Evolutionary conservation across 2,888 invertebrate genomes (phyloP).

Genomic region (Drosophila quinaria): DNA sequence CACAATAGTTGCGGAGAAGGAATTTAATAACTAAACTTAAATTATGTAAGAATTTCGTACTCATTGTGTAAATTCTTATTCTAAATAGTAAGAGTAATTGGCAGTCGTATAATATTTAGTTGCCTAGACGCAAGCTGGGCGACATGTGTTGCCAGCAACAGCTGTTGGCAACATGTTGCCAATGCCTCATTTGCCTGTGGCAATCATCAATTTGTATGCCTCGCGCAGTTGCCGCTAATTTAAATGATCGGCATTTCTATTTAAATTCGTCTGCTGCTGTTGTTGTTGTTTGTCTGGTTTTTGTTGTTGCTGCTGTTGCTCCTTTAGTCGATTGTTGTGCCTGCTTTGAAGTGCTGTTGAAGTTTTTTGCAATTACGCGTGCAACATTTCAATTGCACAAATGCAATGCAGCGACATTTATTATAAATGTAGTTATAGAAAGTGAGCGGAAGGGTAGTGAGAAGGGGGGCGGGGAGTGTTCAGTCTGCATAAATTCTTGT

Average conservation of each 20-base stretch:
- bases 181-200: slow-evolving; percentile 57
- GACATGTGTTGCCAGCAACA: slow-evolving; percentile 62
- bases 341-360: slow-evolving; percentile 58
- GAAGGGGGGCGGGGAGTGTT: neutral
- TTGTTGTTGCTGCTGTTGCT: neutral
- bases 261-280: slow-evolving; percentile 40
- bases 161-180: slow-evolving; percentile 74
- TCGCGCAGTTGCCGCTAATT: slow-evolving; percentile 63
- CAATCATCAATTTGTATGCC: slow-evolving; percentile 72
- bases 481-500: slow-evolving; percentile 63
- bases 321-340: slow-evolving; percentile 35
- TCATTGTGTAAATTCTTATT: neutral
- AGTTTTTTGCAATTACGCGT: slow-evolving; percentile 76
- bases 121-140: slow-evolving; percentile 57
- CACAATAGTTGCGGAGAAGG: too few species aligned
- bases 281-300: neutral
- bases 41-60: too few species aligned
- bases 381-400: slow-evolving; percentile 80
- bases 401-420: slow-evolving; percentile 59
- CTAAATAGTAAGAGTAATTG: neutral
- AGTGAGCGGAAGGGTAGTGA: neutral
- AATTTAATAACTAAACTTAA: too few species aligned
- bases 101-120: slow-evolving; percentile 2
- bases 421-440: slow-evolving; percentile 24
- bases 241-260: slow-evolving; percentile 69